Percentiles rank a stretch among this genome's conserved stretches.
Conservation (phyloP, 1,140 invertebrate genomes). For the Halictus rubicundus region DNA sequence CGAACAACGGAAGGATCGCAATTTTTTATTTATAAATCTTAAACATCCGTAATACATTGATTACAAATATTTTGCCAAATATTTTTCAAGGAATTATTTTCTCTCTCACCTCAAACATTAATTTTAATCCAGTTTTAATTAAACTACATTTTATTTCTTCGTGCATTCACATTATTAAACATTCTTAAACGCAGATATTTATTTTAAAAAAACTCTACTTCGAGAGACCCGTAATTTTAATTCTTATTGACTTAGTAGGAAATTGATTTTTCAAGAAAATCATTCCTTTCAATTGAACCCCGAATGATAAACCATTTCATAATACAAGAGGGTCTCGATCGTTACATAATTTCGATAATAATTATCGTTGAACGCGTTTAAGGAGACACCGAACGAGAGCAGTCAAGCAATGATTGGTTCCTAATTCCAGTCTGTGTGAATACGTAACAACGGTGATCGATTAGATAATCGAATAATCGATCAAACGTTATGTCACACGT, state of each 20-base stretch:
- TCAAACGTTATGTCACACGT: constrained; percentile 59
- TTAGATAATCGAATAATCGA: constrained; percentile 67
- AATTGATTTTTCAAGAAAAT: neutral
- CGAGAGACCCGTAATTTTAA: too few relatives aligned
- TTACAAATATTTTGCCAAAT: too few relatives aligned
- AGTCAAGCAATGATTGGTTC: neutral
- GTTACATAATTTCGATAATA: neutral
- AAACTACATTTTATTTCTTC: neutral
- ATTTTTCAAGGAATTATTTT: neutral
- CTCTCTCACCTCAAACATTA: neutral
- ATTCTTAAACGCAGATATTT: too few relatives aligned
- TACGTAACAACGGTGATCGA: constrained; percentile 25
- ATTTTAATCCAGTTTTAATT: neutral
- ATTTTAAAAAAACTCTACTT: too few relatives aligned
- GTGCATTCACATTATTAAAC: too few relatives aligned
- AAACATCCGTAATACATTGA: too few relatives aligned
- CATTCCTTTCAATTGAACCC: too few relatives aligned
- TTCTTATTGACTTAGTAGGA: neutral
- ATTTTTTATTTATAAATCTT: too few relatives aligned
- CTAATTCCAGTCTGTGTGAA: neutral
- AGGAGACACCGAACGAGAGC: neutral
- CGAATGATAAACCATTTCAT: neutral
- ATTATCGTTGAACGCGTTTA: neutral
- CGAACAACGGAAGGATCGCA: too few relatives aligned
- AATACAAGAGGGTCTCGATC: neutral